Conservation (phyloP, 2,888 invertebrate species). For the Trilocha varians region DNA sequence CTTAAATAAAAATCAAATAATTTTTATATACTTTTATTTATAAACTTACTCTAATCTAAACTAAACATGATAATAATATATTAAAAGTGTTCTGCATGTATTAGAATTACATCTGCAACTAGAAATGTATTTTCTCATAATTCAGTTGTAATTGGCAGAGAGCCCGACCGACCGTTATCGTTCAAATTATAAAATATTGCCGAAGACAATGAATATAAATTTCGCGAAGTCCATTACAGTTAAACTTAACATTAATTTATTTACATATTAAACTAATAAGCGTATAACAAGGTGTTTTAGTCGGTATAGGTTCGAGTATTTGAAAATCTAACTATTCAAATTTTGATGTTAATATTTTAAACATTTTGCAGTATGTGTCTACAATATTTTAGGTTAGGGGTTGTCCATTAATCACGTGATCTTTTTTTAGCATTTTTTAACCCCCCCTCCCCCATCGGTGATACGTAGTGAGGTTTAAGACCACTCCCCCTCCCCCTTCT, state of each 20-base stretch:
- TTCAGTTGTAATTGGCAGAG: not conserved
- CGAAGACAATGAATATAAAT: conserved; percentile 1
- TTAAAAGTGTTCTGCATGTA: not conserved
- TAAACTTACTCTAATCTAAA: no score
- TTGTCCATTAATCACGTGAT: no score
- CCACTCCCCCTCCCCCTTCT: no score
- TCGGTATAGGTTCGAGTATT: not conserved
- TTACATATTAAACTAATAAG: not conserved
- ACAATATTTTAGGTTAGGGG: no score
- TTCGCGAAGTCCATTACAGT: not conserved
- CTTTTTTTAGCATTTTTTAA: no score
- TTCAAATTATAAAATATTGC: conserved; percentile 4
- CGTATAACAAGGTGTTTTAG: not conserved
- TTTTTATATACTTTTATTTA: not conserved
- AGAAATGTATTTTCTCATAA: not conserved
- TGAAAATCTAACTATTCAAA: no score
- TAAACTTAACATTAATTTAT: not conserved
- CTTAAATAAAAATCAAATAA: no score
- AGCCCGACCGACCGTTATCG: not conserved
- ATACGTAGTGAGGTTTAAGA: no score
- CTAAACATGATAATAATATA: no score
- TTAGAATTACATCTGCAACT: not conserved
- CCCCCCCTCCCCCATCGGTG: no score
- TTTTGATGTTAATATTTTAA: no score
- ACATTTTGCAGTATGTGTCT: no score